phyloP scores from a whole-genome alignment of 2,888 invertebrate genomes.

The Dastarcus helophoroides region DNA sequence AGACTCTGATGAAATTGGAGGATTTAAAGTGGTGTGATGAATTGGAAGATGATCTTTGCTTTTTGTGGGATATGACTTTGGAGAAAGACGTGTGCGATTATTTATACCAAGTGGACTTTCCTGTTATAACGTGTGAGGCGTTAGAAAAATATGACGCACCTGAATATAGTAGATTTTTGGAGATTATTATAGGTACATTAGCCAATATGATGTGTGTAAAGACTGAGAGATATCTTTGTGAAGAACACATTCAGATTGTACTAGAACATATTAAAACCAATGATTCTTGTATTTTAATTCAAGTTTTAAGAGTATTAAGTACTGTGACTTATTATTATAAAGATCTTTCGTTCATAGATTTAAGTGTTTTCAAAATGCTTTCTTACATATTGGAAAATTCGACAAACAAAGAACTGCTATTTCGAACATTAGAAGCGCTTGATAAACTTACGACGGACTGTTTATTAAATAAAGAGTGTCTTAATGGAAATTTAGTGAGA shows the following conservation, averaged over 20 bases:
- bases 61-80: constrained; percentile 76
- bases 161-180: constrained; percentile 54
- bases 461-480: constrained; percentile 17
- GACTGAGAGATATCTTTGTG: constrained; percentile 44
- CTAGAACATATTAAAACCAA: constrained; percentile 47
- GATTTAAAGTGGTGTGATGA: constrained; percentile 47
- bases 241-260: constrained; percentile 44
- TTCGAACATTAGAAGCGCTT: constrained; percentile 47
- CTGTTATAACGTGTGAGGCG: constrained; percentile 50
- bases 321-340: constrained; percentile 24
- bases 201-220: constrained; percentile 65
- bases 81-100: constrained; percentile 64
- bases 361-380: constrained; percentile 43
- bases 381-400: constrained; percentile 67
- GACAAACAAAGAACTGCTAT: constrained; percentile 48
- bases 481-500: constrained; percentile 17
- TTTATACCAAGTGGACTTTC: constrained; percentile 53
- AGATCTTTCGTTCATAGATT: constrained; percentile 31
- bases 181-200: constrained; percentile 73
- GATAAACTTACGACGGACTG: constrained; percentile 23
- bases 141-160: constrained; percentile 37
- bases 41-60: constrained; percentile 63
- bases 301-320: constrained; percentile 59
- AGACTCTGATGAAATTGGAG: constrained; percentile 51
- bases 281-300: constrained; percentile 61